Evolutionary conservation across 92 coral and sea anemone genomes (phyloP).

Genomic region (Porites lobata): DNA sequence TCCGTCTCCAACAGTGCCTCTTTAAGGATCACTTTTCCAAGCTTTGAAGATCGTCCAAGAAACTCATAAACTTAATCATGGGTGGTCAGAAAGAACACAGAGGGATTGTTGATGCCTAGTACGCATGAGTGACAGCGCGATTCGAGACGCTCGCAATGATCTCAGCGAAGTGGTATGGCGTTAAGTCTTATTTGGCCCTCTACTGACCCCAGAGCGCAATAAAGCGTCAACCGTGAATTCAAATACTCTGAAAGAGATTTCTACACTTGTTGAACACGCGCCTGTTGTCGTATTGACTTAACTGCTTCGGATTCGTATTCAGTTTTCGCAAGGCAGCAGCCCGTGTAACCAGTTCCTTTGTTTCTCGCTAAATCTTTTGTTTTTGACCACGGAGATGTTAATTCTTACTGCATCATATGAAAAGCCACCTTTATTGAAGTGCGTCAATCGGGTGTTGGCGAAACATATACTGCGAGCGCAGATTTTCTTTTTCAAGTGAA

Average conservation of each 20-base stretch:
- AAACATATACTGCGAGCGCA: no score
- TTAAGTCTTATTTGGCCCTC: slow-evolving; percentile 8
- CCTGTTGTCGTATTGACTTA: not conserved
- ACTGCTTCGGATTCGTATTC: slow-evolving; percentile 23
- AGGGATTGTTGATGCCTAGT: not conserved
- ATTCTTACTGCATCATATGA: not conserved
- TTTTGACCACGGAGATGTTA: not conserved
- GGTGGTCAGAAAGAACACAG: slow-evolving; percentile 40
- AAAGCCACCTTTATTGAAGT: not conserved
- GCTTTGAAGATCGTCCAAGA: not conserved
- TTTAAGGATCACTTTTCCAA: slow-evolving; percentile 34
- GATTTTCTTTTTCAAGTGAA: no score
- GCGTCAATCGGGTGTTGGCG: not conserved
- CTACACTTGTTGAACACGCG: slow-evolving; percentile 7
- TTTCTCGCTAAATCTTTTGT: not conserved
- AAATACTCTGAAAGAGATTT: not conserved
- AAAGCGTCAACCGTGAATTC: slow-evolving; percentile 21
- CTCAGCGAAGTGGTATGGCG: slow-evolving; percentile 49
- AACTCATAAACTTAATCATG: slow-evolving; percentile 41
- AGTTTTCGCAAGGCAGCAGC: slow-evolving; percentile 2
- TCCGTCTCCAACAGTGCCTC: not conserved
- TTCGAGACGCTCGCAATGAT: slow-evolving; percentile 29
- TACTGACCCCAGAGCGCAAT: slow-evolving; percentile 24
- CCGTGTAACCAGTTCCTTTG: slow-evolving; percentile 2
- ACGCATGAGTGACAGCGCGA: slow-evolving; percentile 47